phyloP scores from a whole-genome alignment of 2,888 invertebrate species.

The Drosophila mimica region DNA sequence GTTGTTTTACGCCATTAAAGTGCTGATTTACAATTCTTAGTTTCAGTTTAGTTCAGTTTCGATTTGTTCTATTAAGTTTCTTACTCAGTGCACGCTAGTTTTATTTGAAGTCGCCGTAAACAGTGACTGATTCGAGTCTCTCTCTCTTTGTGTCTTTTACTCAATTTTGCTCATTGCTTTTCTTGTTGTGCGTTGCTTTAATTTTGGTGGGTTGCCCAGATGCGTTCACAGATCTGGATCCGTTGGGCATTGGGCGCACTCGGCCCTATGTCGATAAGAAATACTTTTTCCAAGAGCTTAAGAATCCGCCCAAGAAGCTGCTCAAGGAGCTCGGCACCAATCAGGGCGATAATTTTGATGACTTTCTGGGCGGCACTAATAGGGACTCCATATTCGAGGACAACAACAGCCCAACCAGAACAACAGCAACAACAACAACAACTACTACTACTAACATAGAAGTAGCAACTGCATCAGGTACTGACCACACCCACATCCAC shows the following conservation, averaged over 20 bases:
- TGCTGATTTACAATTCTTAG: constrained; percentile 19
- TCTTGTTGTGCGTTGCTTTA: constrained; percentile 1
- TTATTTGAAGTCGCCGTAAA: constrained; percentile 10
- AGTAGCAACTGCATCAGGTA: constrained; percentile 36
- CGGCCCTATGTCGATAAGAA: constrained; percentile 97
- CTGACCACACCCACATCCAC: constrained; percentile 21
- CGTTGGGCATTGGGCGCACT: constrained; percentile 95
- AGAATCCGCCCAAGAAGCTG: constrained; percentile 96
- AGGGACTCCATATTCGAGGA: constrained; percentile 58
- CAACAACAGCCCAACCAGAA: constrained; percentile 30
- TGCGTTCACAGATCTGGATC: constrained; percentile 97
- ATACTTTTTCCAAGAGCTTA: constrained; percentile 97
- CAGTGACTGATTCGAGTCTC: constrained; percentile 67
- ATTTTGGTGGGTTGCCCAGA: constrained; percentile 87
- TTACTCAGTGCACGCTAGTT: constrained; percentile 21
- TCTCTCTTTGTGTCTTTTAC: neutral
- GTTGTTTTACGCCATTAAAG: constrained; percentile 34
- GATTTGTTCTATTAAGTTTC: constrained; percentile 1
- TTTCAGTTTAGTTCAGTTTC: constrained; percentile 18
- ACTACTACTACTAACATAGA: constrained; percentile 38
- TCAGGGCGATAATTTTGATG: constrained; percentile 64
- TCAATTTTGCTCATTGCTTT: constrained; percentile 1
- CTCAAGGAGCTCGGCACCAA: constrained; percentile 90
- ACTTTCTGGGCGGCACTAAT: constrained; percentile 68
- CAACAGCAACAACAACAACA: constrained; percentile 47